Base-by-base conservation (phyloP, 2,113 vertebrate genomes). In the Corythornis madagascariensis region DNA sequence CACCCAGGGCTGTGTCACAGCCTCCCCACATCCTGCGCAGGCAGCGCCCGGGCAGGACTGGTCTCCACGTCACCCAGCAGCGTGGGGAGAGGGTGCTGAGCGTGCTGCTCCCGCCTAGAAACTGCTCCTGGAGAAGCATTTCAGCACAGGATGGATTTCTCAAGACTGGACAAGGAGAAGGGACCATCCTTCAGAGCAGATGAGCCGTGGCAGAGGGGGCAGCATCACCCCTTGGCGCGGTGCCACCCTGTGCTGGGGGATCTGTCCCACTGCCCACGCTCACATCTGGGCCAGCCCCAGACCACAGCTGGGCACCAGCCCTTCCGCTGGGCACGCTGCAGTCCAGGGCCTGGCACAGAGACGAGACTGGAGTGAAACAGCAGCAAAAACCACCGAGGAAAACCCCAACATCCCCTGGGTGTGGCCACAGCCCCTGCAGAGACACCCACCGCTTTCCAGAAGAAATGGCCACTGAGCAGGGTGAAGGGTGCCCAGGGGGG, bases 21-120 rank as follows among this genome's bases (percentile, higher is more conserved):
- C 73, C 56, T 75, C 47, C 40, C 96, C 96, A 95, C 96, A 96
- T 96, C 96, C 96, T 94, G 94, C 56, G 7, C 38, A 13, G 17
- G 90, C 83, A 84, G 90, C 33, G 4, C 45, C 20, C 2, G 43
- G 72, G 8, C 61, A 16, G 13, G 40, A 25, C 7, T 2, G 1
- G 47, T 45, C 64, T 10, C 55, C 11, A 2, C 1, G 0, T 4
- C 38, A 20, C 4, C 7, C 16, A 47, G 9, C 87, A 78, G 38
- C 28, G 82, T 73, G 91, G 59, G n/a, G 29, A 48, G 78, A 93
- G 85, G 78, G 33, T 43, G 92, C 64, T 11, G 71, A 53, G 87
- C 5, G 45, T 48, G 84, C 78, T 7, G 2, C 7, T 63, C 26
- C 83, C 89, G 78, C 87, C 59, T 76, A 45, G 45, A 91, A 89